Evolutionary conservation across 2,797 vertebrate species (phyloP).

Genomic region (Cryptoblepharus egeriae): DNA sequence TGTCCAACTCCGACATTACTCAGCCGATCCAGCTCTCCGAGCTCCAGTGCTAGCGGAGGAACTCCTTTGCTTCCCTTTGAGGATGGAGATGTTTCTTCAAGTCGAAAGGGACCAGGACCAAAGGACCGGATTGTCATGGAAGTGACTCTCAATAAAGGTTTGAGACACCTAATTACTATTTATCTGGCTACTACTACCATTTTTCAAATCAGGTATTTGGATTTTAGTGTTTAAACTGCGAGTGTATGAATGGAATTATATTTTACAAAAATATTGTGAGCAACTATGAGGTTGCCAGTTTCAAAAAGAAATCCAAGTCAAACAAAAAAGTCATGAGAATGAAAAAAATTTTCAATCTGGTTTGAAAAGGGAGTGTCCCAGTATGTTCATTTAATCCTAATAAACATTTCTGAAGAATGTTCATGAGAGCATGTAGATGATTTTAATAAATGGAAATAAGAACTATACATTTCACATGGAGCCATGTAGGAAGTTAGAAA

Average conservation of each 20-base stretch:
- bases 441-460: not conserved
- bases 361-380: constrained; percentile 4
- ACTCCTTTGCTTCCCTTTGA: constrained; percentile 68
- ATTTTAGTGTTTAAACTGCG: no score
- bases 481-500: not conserved
- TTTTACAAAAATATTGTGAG: constrained; percentile 6
- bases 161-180: not conserved
- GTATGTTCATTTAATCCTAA: not conserved
- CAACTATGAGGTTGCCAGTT: not conserved
- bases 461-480: not conserved
- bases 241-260: not conserved
- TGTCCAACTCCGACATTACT: constrained; percentile 89
- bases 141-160: constrained; percentile 92
- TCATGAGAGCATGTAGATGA: not conserved
- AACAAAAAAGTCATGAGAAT: not conserved
- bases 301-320: not conserved
- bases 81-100: constrained; percentile 73
- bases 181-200: not conserved
- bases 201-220: not conserved
- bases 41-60: constrained; percentile 80
- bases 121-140: constrained; percentile 97
- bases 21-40: constrained; percentile 91
- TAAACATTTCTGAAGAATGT: not conserved
- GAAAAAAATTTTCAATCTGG: constrained; percentile 12
- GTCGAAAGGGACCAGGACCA: constrained; percentile 85